Conservation (phyloP, 2,797 vertebrate genomes). For the Typhlichthys eigenmanni region DNA sequence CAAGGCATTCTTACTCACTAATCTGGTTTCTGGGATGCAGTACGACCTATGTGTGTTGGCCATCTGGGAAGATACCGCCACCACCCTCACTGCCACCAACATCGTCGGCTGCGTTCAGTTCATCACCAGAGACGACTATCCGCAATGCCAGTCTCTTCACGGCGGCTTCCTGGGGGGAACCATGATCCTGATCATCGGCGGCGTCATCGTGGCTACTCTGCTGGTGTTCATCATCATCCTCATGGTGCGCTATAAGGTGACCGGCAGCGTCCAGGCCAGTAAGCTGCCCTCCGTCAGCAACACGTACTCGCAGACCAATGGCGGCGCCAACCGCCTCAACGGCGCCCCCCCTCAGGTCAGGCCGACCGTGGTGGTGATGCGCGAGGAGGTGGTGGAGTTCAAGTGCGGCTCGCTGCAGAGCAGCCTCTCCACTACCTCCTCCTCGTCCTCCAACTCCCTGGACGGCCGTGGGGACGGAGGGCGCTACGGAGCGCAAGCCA, state of each 20-base stretch:
- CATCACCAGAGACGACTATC: conserved; percentile 91
- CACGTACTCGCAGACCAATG: conserved; percentile 93
- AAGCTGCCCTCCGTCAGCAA: conserved; percentile 87
- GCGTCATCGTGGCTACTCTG: conserved; percentile 92
- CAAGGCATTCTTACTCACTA: conserved; percentile 93
- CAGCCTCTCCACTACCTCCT: conserved; percentile 89
- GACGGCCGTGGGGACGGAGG: conserved; percentile 79
- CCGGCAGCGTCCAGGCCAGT: conserved; percentile 78
- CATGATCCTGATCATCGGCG: conserved; percentile 95
- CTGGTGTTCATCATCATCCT: conserved; percentile 96
- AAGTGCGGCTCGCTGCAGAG: conserved; percentile 85
- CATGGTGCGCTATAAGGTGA: conserved; percentile 96
- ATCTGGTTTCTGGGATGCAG: conserved; percentile 91
- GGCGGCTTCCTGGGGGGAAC: conserved; percentile 95
- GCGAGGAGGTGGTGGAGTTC: conserved; percentile 87
- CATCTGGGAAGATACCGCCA: conserved; percentile 96
- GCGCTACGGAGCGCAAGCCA: conserved; percentile 79
- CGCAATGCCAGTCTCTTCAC: conserved; percentile 93
- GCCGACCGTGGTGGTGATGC: conserved; percentile 87
- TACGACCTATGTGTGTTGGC: conserved; percentile 97
- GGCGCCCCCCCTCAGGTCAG: conserved; percentile 83
- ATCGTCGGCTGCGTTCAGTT: conserved; percentile 95
- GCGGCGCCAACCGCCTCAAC: conserved; percentile 80
- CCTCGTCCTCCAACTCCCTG: conserved; percentile 83
- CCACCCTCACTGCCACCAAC: conserved; percentile 96